Percentiles rank a stretch among this genome's conserved stretches.
phyloP scores from a whole-genome alignment of 1,140 invertebrate genomes.

The Heliconius hermathena region DNA sequence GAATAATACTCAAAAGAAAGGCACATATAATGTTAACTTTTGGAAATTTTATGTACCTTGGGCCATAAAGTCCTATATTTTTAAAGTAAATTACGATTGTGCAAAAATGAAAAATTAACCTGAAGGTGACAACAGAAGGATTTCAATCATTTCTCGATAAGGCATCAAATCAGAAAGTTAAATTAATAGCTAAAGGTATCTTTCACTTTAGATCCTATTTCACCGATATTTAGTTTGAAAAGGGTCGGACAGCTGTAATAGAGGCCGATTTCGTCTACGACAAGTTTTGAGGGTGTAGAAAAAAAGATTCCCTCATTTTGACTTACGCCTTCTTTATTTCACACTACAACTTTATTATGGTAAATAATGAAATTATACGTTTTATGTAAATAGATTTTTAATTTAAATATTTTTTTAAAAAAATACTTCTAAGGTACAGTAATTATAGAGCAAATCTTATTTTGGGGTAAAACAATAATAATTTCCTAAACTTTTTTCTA shows the following conservation, averaged over 20 bases:
- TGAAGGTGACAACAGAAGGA: background rate
- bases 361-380: no score
- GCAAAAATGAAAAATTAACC: no score
- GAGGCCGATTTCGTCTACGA: background rate
- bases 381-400: no score
- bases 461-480: no score
- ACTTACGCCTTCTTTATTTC: background rate
- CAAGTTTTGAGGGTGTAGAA: background rate
- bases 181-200: conserved; percentile 19
- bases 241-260: conserved; percentile 6
- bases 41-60: no score
- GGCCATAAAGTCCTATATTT: no score
- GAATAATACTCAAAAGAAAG: background rate
- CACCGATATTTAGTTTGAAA: conserved; percentile 17
- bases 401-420: no score
- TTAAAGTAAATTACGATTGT: no score
- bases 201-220: background rate
- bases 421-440: no score
- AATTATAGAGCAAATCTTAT: no score
- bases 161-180: conserved; percentile 18
- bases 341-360: background rate
- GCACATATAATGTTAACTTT: no score
- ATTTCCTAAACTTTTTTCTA: no score
- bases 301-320: background rate
- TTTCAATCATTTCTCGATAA: background rate